These are phyloP conservation scores for Taenioides sp. DNA, from an alignment of 2,797 vertebrate genomes.

Conservation along the genomic window DNA sequence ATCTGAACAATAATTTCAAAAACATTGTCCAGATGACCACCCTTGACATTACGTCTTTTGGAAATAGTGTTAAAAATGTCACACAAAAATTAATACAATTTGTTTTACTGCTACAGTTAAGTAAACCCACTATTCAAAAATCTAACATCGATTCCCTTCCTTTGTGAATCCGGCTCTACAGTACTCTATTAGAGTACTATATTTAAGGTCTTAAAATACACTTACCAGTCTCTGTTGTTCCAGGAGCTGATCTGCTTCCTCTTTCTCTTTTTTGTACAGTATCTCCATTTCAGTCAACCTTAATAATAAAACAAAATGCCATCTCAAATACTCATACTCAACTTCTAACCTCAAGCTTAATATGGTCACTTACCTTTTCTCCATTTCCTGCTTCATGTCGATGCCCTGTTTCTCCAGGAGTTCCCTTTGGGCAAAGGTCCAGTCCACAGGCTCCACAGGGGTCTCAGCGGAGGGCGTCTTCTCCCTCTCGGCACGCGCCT, in stretches of 20 bases:
- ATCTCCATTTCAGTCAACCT: conserved; percentile 99
- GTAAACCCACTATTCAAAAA: not conserved
- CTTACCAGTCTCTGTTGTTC: conserved; percentile 99
- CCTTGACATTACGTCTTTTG: no score
- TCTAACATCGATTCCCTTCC: not conserved
- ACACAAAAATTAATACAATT: no score
- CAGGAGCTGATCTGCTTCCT: conserved; percentile 96
- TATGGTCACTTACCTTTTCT: conserved; percentile 84
- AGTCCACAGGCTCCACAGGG: conserved; percentile 96
- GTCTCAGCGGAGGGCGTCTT: conserved; percentile 97
- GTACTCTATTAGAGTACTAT: no score
- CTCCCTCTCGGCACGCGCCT: conserved; percentile 95
- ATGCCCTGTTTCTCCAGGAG: conserved; percentile 98
- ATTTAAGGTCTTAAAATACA: conserved; percentile 29
- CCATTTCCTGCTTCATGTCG: conserved; percentile 99
- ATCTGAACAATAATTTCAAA: no score
- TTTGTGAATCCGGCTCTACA: conserved; percentile 2
- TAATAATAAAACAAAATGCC: conserved; percentile 15
- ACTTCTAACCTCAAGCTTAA: not conserved
- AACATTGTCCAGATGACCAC: no score
- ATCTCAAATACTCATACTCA: not conserved
- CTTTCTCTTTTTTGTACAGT: conserved; percentile 97
- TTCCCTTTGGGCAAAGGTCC: conserved; percentile 98
- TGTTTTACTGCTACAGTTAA: not conserved
- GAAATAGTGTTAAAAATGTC: no score